phyloP scores from a whole-genome alignment of 2,797 vertebrate species.

The Bryconaethiops microstoma region DNA sequence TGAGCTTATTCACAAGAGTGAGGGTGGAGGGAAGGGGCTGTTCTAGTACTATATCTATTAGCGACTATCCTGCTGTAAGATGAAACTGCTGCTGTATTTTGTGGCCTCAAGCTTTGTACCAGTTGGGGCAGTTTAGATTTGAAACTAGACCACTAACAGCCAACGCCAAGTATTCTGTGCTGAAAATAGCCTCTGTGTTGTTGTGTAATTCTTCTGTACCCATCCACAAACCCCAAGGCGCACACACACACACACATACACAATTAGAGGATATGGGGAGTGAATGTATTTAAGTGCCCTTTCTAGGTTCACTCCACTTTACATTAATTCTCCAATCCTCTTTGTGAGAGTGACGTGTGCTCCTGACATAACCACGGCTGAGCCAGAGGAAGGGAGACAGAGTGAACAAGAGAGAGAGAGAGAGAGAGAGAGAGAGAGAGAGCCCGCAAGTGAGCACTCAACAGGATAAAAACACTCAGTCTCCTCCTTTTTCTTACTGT shows the following conservation, averaged over 20 bases:
- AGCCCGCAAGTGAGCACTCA: constrained; percentile 59
- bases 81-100: background rate
- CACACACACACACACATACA: constrained; percentile 13
- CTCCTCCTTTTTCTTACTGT: constrained; percentile 45
- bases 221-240: background rate
- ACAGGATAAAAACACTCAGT: constrained; percentile 55
- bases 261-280: constrained; percentile 3
- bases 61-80: background rate
- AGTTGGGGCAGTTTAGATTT: background rate
- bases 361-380: constrained; percentile 61
- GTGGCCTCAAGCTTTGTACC: background rate
- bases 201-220: background rate
- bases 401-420: constrained; percentile 32
- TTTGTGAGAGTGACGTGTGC: constrained; percentile 73
- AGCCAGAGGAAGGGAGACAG: constrained; percentile 56
- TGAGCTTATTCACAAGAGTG: constrained; percentile 8
- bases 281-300: constrained; percentile 43
- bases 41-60: background rate
- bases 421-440: constrained; percentile 27
- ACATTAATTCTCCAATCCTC: constrained; percentile 80
- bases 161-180: background rate
- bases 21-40: background rate
- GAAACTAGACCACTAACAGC: background rate
- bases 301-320: constrained; percentile 55
- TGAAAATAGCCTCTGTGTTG: constrained; percentile 5